Evolutionary conservation across 2,888 invertebrate species (phyloP), one percentile per base, ranked within the genome.

Genomic region (Gastrophysa polygoni): DNA sequence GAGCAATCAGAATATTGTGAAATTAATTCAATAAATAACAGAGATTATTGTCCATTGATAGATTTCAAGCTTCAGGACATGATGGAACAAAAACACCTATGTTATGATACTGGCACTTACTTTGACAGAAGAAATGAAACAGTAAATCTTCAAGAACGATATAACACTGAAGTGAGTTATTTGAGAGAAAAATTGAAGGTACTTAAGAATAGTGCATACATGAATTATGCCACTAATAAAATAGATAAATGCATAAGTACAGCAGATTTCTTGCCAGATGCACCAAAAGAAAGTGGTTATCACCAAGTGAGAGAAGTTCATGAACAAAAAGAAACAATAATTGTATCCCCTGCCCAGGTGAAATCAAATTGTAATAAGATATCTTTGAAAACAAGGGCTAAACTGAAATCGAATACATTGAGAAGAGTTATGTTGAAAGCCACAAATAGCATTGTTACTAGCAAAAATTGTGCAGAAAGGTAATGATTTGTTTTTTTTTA

Each of bases 21-120:
- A 34, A 16, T 38, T 16, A 44, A 50, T 38, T 49, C 32, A 32
- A 50, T 57, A n/a, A 63, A 55, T 57, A 70, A 71, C 48, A 59
- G 59, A 52, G 72, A 72, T 56, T 71, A 63, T 61, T 71, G 72
- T 51, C 61, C 68, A n/a, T 52, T 72, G 21, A 56, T 67, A 7
- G 69, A 72, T 57, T 67, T 70, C 24, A 70, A 71, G 59, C 56
- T 67, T 11, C 72, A 73, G 18, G 59, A 65, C 51, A 52, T 68
- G 34, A 56, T 65, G 10, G 65, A 69, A 44, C 57, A 50, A 14
- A 69, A 59, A 24, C 63, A 68, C 11, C 28, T 73, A 20, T 74
- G 73, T 64, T 78, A 71, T 58, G 76, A 79, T 59, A 81, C 81
- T 2, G 71, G 73, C 51, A 80, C 80, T 0, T 80, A 77, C 70